Evolutionary conservation across 1,140 invertebrate genomes (phyloP), one percentile per base, ranked within the genome.

Genomic region (Papilio helenus): DNA sequence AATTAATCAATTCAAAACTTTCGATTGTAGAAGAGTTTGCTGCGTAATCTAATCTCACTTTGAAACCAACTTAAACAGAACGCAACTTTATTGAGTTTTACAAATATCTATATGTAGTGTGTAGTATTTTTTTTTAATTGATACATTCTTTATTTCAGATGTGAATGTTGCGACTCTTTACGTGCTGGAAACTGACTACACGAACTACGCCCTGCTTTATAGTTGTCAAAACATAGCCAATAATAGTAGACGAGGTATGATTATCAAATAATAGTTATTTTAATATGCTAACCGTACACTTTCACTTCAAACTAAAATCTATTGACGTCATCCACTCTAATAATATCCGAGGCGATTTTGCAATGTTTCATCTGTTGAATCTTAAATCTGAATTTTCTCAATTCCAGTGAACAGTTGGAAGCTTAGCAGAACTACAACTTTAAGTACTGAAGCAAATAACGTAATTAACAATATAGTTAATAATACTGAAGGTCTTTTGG

Each of bases 321-420:
- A 39, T 0, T 39, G 7, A 5, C 8, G 34, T 39, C 34, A 39
- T 39, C 34, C 34, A 46, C 1, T 46, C 44, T 46, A 46, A 16
- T 0, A 46, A 46, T 46, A 46, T 46, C 44, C 9, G 39, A 42
- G 39, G 3, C 39, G 8, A n/a, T n/a, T n/a, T n/a, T n/a, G 39
- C 39, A 3, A 42, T 42, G 39, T 42, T 42, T 42, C 39, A n/a
- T n/a, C 39, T 42, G 39, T n/a, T n/a, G n/a, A n/a, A n/a, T n/a
- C 71, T 76, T 65, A 76, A n/a, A 82, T 26, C 39, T 72, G 12
- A 29, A 68, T 68, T 68, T 80, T 1, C 79, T 77, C 29, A 51
- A 72, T 85, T 79, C 1, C 80, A 94, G 93, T 94, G 3, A 82
- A 81, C 80, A 94, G 93, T 74, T 94, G 92, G 92, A 91, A 92